Percentiles rank a stretch among this genome's conserved stretches.
phyloP scores from a whole-genome alignment of 2,113 vertebrate genomes.

The Leptodactylus fuscus region DNA sequence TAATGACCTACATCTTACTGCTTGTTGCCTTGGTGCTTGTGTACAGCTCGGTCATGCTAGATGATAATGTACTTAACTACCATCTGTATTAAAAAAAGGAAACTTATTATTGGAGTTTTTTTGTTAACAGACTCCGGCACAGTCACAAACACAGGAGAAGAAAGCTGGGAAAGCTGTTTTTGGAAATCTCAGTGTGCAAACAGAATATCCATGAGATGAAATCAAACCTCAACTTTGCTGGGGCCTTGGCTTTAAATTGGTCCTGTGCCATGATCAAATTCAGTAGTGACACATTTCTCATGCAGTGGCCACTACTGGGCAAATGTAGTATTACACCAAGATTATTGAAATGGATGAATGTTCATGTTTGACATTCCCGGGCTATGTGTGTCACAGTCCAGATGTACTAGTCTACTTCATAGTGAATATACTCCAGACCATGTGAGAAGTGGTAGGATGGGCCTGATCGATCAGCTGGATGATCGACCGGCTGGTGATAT shows the following conservation, averaged over 20 bases:
- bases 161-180: background rate
- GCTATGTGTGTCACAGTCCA: too few relatives aligned
- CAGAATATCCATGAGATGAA: background rate
- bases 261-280: too few relatives aligned
- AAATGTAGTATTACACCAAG: background rate
- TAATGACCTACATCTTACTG: conserved; percentile 7
- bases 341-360: background rate
- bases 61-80: conserved; percentile 16
- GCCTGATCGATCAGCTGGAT: too few relatives aligned
- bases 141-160: background rate
- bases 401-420: too few relatives aligned
- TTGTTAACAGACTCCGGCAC: background rate
- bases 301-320: background rate
- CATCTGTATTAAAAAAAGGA: background rate
- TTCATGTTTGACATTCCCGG: background rate
- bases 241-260: too few relatives aligned
- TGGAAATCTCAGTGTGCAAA: background rate
- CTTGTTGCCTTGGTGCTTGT: conserved; percentile 26
- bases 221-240: too few relatives aligned
- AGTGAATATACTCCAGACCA: too few relatives aligned
- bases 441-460: too few relatives aligned
- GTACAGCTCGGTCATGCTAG: background rate
- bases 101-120: background rate
- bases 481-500: too few relatives aligned
- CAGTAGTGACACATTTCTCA: too few relatives aligned